These are phyloP conservation scores for Orthonychiurus folsomi DNA, from an alignment of 2,888 invertebrate genomes.

Conservation along the genomic window DNA sequence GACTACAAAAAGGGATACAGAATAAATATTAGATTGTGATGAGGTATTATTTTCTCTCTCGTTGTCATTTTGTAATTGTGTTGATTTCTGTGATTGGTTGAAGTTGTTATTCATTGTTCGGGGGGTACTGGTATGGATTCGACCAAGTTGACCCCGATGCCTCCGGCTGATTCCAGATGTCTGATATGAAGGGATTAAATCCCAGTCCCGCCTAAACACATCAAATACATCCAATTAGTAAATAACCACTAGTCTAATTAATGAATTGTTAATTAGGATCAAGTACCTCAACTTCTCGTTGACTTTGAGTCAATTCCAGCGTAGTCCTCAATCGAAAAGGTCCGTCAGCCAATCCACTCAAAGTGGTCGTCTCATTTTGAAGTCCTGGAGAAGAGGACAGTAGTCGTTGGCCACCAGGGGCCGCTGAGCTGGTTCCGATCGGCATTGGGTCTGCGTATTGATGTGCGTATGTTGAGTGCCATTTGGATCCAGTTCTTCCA, in stretches of 20 bases:
- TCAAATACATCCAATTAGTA: slow-evolving; percentile 11
- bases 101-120: neutral
- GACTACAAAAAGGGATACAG: too few species aligned
- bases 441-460: too few species aligned
- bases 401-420: neutral
- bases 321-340: neutral
- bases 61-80: too few species aligned
- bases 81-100: too few species aligned
- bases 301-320: slow-evolving; percentile 34
- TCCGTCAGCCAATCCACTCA: neutral
- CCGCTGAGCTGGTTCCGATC: neutral
- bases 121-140: neutral
- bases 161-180: slow-evolving; percentile 37
- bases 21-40: too few species aligned
- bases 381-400: neutral
- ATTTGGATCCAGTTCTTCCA: neutral
- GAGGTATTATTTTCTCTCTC: too few species aligned
- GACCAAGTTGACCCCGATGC: slow-evolving; percentile 4
- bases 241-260: neutral
- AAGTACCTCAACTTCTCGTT: slow-evolving; percentile 39
- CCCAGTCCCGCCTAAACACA: slow-evolving; percentile 48
- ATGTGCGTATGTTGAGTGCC: neutral
- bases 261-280: neutral
- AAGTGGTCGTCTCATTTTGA: neutral
- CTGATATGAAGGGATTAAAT: slow-evolving; percentile 57